Conservation (phyloP, 2,888 invertebrate species). For the Lissonota sp. region DNA sequence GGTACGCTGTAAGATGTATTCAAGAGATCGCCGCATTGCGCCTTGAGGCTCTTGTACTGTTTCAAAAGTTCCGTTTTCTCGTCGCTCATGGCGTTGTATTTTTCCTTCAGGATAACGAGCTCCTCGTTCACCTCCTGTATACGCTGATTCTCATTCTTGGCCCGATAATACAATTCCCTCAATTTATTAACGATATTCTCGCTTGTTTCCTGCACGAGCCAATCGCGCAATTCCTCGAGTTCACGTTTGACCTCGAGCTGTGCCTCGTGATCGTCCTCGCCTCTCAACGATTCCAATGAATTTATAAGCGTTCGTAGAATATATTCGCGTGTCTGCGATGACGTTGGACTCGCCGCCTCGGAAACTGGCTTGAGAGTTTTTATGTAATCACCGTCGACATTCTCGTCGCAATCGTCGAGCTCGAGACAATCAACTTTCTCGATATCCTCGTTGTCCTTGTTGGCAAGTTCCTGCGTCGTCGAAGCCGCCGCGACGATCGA, state of each 20-base stretch:
- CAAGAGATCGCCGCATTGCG: constrained; percentile 86
- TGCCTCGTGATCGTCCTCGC: constrained; percentile 72
- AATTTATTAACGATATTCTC: constrained; percentile 75
- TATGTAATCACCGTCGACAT: constrained; percentile 74
- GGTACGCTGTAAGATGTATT: constrained; percentile 87
- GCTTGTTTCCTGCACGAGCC: constrained; percentile 76
- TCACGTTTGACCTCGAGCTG: constrained; percentile 74
- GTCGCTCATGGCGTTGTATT: constrained; percentile 88
- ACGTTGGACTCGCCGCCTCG: constrained; percentile 55
- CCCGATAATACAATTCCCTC: constrained; percentile 75
- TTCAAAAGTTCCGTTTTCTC: constrained; percentile 87
- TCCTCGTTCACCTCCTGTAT: constrained; percentile 89
- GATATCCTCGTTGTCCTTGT: constrained; percentile 56
- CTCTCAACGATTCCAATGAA: constrained; percentile 74
- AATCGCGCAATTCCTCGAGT: constrained; percentile 76
- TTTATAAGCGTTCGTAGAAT: constrained; percentile 74
- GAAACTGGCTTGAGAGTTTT: constrained; percentile 76
- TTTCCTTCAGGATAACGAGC: constrained; percentile 89
- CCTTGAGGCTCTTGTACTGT: constrained; percentile 86
- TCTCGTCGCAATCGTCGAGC: constrained; percentile 62
- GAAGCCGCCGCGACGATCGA: constrained; percentile 17
- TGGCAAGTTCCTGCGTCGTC: neutral
- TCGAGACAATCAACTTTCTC: constrained; percentile 65
- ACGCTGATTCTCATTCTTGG: constrained; percentile 84
- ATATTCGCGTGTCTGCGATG: constrained; percentile 71